Evolutionary conservation across 2,113 vertebrate genomes (phyloP).

Genomic region (Echinops telfairi): DNA sequence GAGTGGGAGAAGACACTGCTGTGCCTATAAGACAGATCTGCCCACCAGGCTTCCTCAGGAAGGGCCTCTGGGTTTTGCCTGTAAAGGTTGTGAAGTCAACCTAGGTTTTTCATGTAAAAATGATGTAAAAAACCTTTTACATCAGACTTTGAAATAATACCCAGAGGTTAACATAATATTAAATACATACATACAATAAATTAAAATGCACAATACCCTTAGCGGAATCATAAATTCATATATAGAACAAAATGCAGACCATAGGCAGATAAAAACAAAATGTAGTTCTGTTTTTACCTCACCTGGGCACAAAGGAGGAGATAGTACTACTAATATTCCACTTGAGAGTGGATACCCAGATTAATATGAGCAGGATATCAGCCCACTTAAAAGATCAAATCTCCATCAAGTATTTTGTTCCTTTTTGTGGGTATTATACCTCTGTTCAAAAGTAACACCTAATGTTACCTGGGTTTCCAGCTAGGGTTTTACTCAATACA

Average conservation of each 20-base stretch:
- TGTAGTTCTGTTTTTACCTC: conserved; percentile 3
- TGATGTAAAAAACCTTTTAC: background rate
- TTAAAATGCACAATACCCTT: background rate
- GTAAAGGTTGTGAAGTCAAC: background rate
- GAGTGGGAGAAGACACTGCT: background rate
- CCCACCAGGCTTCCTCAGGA: background rate
- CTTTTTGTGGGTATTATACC: background rate
- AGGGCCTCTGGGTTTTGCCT: background rate
- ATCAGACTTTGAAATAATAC: background rate
- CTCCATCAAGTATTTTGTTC: background rate
- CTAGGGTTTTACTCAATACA: background rate
- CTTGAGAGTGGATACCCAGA: background rate
- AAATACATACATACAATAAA: background rate
- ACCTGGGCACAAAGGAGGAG: background rate
- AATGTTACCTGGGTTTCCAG: background rate
- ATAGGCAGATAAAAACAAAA: conserved; percentile 25
- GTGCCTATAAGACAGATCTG: background rate
- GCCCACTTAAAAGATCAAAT: background rate
- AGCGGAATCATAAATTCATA: background rate
- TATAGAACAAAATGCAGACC: background rate
- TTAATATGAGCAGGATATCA: background rate
- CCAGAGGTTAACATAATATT: background rate
- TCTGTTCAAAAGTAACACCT: conserved; percentile 18
- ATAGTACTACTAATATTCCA: conserved; percentile 2
- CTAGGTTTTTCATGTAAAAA: background rate